These are phyloP conservation scores for Vanessa atalanta DNA, from an alignment of 1,140 invertebrate species.

Conservation along the genomic window DNA sequence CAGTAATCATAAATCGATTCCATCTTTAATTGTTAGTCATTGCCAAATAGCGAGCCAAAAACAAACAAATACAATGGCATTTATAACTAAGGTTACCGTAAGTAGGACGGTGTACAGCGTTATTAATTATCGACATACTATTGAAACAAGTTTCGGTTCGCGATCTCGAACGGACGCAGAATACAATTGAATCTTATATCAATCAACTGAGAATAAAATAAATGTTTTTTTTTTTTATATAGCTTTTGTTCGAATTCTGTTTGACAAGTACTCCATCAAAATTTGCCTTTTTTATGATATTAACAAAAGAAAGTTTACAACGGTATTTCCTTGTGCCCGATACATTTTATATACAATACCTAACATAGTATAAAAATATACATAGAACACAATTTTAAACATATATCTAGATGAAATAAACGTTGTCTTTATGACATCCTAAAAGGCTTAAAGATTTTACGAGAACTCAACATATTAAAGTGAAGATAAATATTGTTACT, in stretches of 20 bases:
- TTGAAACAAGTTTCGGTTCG: conserved; percentile 46
- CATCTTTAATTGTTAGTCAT: conserved; percentile 29
- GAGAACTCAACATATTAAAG: neutral
- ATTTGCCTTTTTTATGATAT: neutral
- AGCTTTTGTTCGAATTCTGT: conserved; percentile 12
- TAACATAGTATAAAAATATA: too few species aligned
- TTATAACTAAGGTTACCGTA: conserved; percentile 49
- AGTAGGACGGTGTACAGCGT: conserved; percentile 46
- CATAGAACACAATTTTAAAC: too few species aligned
- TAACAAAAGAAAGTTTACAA: neutral
- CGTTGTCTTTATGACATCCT: neutral
- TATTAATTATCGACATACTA: conserved; percentile 51
- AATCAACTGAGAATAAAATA: conserved; percentile 31
- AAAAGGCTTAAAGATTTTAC: neutral
- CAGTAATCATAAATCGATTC: conserved; percentile 19
- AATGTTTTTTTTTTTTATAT: conserved; percentile 26
- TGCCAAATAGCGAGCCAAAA: conserved; percentile 38
- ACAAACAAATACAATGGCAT: conserved; percentile 46
- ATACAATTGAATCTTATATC: conserved; percentile 47
- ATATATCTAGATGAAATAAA: too few species aligned
- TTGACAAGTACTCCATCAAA: neutral
- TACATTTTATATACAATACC: too few species aligned
- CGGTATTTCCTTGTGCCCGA: neutral
- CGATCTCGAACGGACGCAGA: conserved; percentile 34
- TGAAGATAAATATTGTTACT: conserved; percentile 2